Conservation (phyloP, 2,797 vertebrate species). For the Halcyon smyrnensis region DNA sequence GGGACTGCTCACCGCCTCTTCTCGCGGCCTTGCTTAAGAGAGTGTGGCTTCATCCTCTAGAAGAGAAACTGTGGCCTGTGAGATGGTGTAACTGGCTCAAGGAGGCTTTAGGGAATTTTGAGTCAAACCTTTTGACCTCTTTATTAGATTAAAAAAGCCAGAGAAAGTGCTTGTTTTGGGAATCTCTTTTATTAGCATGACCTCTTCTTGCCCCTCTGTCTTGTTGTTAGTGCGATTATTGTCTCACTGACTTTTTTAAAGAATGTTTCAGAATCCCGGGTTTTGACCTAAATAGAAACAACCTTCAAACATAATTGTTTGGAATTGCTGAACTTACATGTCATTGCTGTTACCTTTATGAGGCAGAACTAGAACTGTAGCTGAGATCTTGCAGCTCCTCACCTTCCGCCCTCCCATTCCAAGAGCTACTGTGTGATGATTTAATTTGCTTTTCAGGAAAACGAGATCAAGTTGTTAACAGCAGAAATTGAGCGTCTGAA, state of each 20-base stretch:
- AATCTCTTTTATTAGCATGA: not conserved
- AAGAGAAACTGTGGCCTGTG: not conserved
- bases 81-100: not conserved
- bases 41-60: not conserved
- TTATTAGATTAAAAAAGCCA: not conserved
- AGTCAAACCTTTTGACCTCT: not conserved
- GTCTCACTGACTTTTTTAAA: not conserved
- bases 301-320: not conserved
- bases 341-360: not conserved
- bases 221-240: not conserved
- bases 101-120: not conserved
- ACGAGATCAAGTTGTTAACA: slow-evolving; percentile 85
- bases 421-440: not conserved
- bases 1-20: not conserved
- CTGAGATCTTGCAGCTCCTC: not conserved
- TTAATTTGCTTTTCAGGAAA: slow-evolving; percentile 81
- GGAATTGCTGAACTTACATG: not conserved
- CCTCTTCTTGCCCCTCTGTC: not conserved
- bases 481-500: slow-evolving; percentile 89
- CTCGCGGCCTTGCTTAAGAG: not conserved
- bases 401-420: too few species aligned
- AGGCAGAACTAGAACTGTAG: not conserved
- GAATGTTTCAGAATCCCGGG: not conserved
- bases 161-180: not conserved
- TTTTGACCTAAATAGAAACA: not conserved